Conservation (phyloP, 1,140 invertebrate species). For the Manduca sexta region DNA sequence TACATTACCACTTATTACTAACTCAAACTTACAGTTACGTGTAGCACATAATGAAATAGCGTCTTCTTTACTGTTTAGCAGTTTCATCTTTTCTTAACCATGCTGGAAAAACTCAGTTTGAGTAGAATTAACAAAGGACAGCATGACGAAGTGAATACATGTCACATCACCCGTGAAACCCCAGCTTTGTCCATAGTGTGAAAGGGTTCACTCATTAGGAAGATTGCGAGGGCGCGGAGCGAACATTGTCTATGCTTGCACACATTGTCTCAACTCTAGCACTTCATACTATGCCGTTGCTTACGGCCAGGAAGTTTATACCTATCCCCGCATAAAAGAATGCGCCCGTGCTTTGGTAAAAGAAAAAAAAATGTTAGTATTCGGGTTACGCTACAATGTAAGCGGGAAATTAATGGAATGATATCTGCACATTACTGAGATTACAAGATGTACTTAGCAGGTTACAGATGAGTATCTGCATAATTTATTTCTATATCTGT, state of each 20-base stretch:
- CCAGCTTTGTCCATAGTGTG: constrained; percentile 65
- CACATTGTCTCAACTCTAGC: constrained; percentile 44
- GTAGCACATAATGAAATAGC: not conserved
- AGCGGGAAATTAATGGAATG: constrained; percentile 32
- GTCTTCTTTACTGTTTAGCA: not conserved
- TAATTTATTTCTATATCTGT: no score
- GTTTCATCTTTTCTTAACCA: constrained; percentile 3
- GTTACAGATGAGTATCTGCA: no score
- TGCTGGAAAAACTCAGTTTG: constrained; percentile 40
- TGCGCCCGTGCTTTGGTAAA: constrained; percentile 32
- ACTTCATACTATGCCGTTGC: constrained; percentile 26
- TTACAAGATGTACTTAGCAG: no score
- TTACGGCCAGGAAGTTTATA: constrained; percentile 46
- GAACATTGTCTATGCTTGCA: constrained; percentile 45
- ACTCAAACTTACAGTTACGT: no score
- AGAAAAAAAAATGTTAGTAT: constrained; percentile 41
- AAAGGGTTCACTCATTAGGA: constrained; percentile 72
- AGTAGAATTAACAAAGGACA: constrained; percentile 44
- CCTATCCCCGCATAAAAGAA: constrained; percentile 32
- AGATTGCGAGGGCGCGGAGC: constrained; percentile 64
- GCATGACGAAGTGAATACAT: constrained; percentile 27
- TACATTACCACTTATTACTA: no score
- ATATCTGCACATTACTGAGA: constrained; percentile 46
- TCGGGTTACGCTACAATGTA: constrained; percentile 48
- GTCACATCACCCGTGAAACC: constrained; percentile 64